phyloP scores from a whole-genome alignment of 2,888 invertebrate species.

The Chaetogeoica ovagalla region DNA sequence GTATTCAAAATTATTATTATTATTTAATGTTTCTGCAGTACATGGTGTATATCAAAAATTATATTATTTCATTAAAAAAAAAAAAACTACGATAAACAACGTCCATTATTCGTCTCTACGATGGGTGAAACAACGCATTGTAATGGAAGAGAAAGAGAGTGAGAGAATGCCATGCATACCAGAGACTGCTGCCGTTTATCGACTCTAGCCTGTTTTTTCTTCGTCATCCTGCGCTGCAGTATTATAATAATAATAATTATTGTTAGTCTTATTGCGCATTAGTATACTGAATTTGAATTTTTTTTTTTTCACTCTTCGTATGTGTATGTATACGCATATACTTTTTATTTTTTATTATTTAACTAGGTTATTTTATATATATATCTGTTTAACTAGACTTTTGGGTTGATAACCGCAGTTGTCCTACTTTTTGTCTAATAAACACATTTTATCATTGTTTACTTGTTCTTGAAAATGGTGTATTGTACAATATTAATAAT shows the following conservation, averaged over 20 bases:
- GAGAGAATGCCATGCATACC: neutral
- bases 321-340: neutral
- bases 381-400: conserved; percentile 47
- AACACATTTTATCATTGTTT: conserved; percentile 53
- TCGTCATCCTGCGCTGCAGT: conserved; percentile 38
- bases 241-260: conserved; percentile 16
- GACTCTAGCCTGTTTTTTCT: conserved; percentile 27
- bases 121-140: neutral
- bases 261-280: conserved; percentile 29
- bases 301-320: conserved; percentile 37
- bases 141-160: neutral
- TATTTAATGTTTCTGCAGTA: conserved; percentile 22
- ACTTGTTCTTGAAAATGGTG: conserved; percentile 31
- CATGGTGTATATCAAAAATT: conserved; percentile 17
- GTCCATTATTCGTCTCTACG: too few relatives aligned
- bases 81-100: neutral
- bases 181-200: conserved; percentile 18
- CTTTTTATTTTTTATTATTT: conserved; percentile 19
- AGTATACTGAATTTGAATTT: conserved; percentile 34
- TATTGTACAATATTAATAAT: too few relatives aligned
- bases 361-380: conserved; percentile 36
- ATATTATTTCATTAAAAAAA: neutral
- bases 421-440: conserved; percentile 52
- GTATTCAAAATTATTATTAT: conserved; percentile 19
- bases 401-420: conserved; percentile 48